Evolutionary conservation across 2,113 vertebrate species (phyloP), one percentile per base, ranked within the genome.

Genomic region (Brienomyrus longianalis): DNA sequence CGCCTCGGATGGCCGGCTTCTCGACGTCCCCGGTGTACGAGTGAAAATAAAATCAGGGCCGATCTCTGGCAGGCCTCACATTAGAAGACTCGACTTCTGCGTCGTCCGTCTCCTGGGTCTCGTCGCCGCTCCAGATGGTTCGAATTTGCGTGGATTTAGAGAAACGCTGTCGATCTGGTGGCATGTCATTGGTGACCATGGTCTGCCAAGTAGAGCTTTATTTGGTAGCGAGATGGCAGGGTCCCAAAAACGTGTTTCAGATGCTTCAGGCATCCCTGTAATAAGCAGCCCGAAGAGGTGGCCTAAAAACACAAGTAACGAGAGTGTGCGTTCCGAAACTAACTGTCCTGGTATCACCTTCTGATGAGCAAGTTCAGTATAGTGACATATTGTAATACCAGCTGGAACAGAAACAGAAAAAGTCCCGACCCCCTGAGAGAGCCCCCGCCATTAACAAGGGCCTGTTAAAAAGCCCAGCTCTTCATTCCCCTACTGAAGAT

Each of bases 1-100:
- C 89, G 92, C 90, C 88, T 88, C 88, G 45, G 62, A 85, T 50
- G 84, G 88, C 51, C 23, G 1, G 87, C 27, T 77, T 54, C 74
- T 35, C 31, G 15, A 43, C 74, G 7, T 83, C 19, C 27, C 59
- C 7, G 8, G 27, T 45, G 43, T 88, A 39, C 15, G 48, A 48
- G 23, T 74, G 11, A 19, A 89, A 89, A 66, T 43, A 35, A 83
- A 54, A 89, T 83, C 15, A 3, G 35, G 77, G 51, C 56, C 35
- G 10, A 21, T 62, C 3, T 19, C 52, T 84, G 80, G 80, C 88
- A 45, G 83, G 52, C 31, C 1, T 83, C 80, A 62, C 13, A 23
- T 21, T 15, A 10, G 35, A 83, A 84, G 77, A n/a, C 13, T n/a
- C 23, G 19, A 54, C 47, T 70, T 80, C 66, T 54, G 3, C 50